Evolutionary conservation across 2,888 invertebrate species (phyloP), one percentile per base, ranked within the genome.

Genomic region (Liodrosophila aerea): DNA sequence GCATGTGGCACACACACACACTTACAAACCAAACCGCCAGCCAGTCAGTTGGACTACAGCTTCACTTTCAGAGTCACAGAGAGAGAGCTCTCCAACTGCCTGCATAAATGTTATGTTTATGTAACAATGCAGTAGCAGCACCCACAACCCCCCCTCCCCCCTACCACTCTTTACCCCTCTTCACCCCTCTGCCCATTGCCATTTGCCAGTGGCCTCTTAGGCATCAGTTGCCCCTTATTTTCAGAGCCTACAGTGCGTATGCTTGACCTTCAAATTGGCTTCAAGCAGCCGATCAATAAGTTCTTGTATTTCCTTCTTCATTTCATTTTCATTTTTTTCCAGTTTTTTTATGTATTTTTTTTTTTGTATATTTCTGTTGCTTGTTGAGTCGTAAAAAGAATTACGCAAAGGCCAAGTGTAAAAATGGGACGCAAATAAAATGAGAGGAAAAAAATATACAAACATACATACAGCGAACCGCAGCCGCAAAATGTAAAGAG

Each of bases 341-440:
- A 9, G 27, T 47, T 27, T 53, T 46, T 41, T 53, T 41, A 15
- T 45, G 43, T 40, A 40, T 31, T 52, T 22, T 13, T 12, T 50
- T 27, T 44, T 54, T 13, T 45, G 44, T 54, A 49, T 81, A 45
- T 65, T 68, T 70, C 59, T 61, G 62, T 60, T 76, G 85, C 83
- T 80, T 71, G 76, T 73, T 80, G 85, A 80, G 81, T 80, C 85
- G 85, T 85, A 80, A 83, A 85, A 80, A 63, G 69, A 85, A 78
- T 78, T 85, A 78, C 80, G 76, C 76, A 85, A 76, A 66, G 47
- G 69, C 68, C 74, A 56, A 71, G 67, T 60, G 60, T 52, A 76
- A 60, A 66, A 76, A 64, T 68, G 70, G 81, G 54, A 78, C 69
- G 58, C 81, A 76, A 83, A 76, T 76, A 83, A 83, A 76, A 78